Conservation (phyloP, 92 coral and sea anemone genomes). For the Phymanthus crucifer region DNA sequence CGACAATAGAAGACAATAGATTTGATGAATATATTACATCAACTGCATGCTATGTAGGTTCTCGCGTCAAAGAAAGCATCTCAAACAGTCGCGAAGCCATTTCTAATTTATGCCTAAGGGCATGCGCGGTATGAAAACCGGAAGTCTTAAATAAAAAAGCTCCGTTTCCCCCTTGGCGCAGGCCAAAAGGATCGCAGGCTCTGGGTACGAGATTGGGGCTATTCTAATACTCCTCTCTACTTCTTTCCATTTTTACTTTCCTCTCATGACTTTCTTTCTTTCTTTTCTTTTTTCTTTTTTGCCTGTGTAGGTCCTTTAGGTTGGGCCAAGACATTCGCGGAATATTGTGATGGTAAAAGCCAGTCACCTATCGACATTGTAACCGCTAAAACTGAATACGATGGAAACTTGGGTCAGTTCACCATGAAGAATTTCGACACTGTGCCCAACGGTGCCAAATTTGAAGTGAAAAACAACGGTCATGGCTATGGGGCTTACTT, state of each 20-base stretch:
- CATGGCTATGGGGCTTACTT: conserved; percentile 11
- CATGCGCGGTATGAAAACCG: too few relatives aligned
- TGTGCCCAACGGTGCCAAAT: neutral
- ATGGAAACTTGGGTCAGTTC: conserved; percentile 31
- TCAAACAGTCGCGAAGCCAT: neutral
- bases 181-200: too few relatives aligned
- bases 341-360: conserved; percentile 23
- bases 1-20: too few relatives aligned
- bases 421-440: conserved; percentile 37
- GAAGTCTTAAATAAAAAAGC: too few relatives aligned
- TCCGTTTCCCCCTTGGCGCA: too few relatives aligned
- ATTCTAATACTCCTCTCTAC: neutral
- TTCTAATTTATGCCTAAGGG: too few relatives aligned
- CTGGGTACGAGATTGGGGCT: too few relatives aligned
- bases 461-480: conserved; percentile 32
- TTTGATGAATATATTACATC: too few relatives aligned
- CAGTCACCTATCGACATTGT: conserved; percentile 65
- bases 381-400: conserved; percentile 26
- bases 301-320: conserved; percentile 40
- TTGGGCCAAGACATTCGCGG: conserved; percentile 22
- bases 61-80: neutral
- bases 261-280: neutral
- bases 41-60: too few relatives aligned
- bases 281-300: neutral
- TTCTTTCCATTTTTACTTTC: neutral